Percentiles rank a stretch among this genome's conserved stretches.
Conservation (phyloP, 92 coral and sea anemone genomes). For the Siderastrea radians region DNA sequence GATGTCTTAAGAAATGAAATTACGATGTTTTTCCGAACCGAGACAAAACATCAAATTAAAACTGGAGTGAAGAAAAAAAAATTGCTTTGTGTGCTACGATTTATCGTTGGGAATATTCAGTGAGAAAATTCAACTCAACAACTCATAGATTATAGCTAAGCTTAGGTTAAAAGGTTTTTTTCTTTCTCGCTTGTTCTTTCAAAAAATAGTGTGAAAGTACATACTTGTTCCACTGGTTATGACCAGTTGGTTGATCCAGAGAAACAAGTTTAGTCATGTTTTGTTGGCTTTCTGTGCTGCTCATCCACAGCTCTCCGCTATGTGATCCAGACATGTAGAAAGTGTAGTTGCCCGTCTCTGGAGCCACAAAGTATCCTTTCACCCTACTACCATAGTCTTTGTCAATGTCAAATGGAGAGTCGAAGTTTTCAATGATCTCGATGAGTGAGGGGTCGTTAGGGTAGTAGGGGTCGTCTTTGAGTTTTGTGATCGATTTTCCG, state of each 20-base stretch:
- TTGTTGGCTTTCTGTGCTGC: constrained; percentile 87
- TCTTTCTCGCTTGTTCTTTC: too few relatives aligned
- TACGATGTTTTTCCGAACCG: too few relatives aligned
- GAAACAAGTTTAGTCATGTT: constrained; percentile 86
- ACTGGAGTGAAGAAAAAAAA: too few relatives aligned
- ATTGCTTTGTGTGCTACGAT: too few relatives aligned
- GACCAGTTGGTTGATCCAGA: constrained; percentile 88
- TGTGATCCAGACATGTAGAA: constrained; percentile 94
- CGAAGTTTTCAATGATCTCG: constrained; percentile 98
- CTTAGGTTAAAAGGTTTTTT: too few relatives aligned
- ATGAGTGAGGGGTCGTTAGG: constrained; percentile 98
- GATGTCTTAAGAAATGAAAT: neutral
- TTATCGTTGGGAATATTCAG: too few relatives aligned
- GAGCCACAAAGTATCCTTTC: constrained; percentile 97
- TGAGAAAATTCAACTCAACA: too few relatives aligned
- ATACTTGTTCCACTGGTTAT: constrained; percentile 99
- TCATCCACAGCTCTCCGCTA: constrained; percentile 94
- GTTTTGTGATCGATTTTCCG: constrained; percentile 80
- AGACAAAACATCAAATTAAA: too few relatives aligned
- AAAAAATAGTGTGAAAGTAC: neutral
- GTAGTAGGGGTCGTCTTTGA: constrained; percentile 93
- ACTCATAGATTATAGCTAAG: too few relatives aligned
- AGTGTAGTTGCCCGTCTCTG: constrained; percentile 99
- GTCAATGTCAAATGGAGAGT: constrained; percentile 97
- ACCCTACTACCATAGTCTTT: constrained; percentile 96